Conservation (phyloP, 2,888 invertebrate genomes). For the Lingula anatina region DNA sequence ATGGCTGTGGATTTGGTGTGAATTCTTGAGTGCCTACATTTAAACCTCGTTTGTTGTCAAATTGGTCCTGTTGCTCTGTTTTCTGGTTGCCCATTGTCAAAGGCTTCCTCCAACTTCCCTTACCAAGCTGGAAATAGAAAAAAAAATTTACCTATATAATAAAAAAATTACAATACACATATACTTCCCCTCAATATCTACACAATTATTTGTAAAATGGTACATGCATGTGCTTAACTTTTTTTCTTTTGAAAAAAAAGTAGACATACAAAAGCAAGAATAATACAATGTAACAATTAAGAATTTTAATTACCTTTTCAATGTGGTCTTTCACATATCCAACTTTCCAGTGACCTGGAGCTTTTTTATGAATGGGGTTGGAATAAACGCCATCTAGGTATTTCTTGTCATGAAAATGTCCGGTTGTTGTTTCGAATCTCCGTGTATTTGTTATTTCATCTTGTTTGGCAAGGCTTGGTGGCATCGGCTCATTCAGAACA, state of each 20-base stretch:
- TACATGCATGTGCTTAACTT: too few species aligned
- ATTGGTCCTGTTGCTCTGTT: constrained; percentile 47
- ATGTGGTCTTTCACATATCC: constrained; percentile 48
- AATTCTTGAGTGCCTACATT: constrained; percentile 31
- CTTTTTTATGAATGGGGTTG: constrained; percentile 42
- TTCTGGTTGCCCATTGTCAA: constrained; percentile 51
- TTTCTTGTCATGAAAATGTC: constrained; percentile 44
- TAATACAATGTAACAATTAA: too few species aligned
- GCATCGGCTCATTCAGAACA: constrained; percentile 44
- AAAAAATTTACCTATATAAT: background rate
- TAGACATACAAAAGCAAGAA: too few species aligned
- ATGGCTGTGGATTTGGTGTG: constrained; percentile 40
- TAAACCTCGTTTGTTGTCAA: constrained; percentile 14
- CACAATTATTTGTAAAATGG: too few species aligned
- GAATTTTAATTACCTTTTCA: constrained; percentile 45
- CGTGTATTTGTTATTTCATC: constrained; percentile 41
- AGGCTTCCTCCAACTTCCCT: constrained; percentile 47
- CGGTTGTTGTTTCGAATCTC: constrained; percentile 46
- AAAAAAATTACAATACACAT: background rate
- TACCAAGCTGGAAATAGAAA: constrained; percentile 35
- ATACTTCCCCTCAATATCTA: too few species aligned
- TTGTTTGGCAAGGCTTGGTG: constrained; percentile 39
- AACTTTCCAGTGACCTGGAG: constrained; percentile 50
- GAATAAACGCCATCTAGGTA: constrained; percentile 35
- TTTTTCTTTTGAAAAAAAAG: too few species aligned